Percentiles rank a stretch among this genome's conserved stretches.
These are phyloP conservation scores for Pterocles orientalis DNA, from an alignment of 2,113 vertebrate genomes.

Conservation along the genomic window DNA sequence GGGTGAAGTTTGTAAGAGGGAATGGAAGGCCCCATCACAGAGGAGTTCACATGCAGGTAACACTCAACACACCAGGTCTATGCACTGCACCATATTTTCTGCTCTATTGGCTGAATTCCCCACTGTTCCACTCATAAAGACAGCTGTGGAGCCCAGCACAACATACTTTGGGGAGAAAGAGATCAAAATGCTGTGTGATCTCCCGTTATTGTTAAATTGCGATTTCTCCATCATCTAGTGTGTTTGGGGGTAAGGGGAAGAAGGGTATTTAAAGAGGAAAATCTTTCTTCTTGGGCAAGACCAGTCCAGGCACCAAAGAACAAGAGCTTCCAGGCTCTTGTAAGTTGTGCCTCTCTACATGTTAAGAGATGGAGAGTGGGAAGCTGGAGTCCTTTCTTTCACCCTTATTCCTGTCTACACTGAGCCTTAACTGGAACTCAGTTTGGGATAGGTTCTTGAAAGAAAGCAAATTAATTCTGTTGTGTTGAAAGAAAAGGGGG, in stretches of 20 bases:
- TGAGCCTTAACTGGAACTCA: not conserved
- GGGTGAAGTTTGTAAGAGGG: not conserved
- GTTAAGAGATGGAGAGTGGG: not conserved
- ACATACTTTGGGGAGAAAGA: not conserved
- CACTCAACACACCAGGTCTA: not conserved
- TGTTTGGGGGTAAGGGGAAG: not conserved
- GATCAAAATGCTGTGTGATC: not conserved
- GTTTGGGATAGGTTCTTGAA: not conserved
- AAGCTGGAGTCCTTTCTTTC: not conserved
- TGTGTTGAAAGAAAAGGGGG: not conserved
- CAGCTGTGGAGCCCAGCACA: not conserved
- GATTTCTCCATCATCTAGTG: not conserved
- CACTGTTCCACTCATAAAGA: not conserved
- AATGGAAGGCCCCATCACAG: not conserved
- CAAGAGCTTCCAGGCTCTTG: not conserved
- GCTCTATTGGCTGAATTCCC: not conserved
- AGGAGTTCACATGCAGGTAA: not conserved
- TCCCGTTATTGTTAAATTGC: not conserved
- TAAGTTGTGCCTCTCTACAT: not conserved
- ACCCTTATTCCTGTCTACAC: not conserved
- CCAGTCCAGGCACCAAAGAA: not conserved
- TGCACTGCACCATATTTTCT: not conserved
- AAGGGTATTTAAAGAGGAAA: not conserved
- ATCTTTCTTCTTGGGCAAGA: not conserved
- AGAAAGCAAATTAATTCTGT: not conserved